These are phyloP conservation scores for Flabesymbios commensalis DNA, from an alignment of 2,888 invertebrate species.

Conservation along the genomic window DNA sequence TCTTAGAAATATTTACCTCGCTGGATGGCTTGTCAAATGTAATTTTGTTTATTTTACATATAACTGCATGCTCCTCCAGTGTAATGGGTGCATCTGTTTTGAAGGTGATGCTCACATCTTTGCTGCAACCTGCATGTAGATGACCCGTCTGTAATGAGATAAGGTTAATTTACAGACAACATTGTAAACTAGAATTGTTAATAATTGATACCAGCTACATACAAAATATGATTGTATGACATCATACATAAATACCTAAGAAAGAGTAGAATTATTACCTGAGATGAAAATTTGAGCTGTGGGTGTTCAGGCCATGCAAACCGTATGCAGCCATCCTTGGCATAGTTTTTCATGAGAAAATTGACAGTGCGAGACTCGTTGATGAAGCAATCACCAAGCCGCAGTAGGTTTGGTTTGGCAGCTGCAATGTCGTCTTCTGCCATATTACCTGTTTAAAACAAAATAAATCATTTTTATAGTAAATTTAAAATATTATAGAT, in stretches of 20 bases:
- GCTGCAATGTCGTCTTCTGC: no score
- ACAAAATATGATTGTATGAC: no score
- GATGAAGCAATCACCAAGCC: conserved; percentile 60
- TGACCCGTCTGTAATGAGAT: conserved; percentile 47
- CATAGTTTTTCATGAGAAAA: conserved; percentile 59
- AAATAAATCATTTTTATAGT: no score
- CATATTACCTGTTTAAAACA: no score
- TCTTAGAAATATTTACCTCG: conserved; percentile 37
- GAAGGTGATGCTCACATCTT: conserved; percentile 66
- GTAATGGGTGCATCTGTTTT: conserved; percentile 61
- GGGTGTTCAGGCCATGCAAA: conserved; percentile 56
- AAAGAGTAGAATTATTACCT: no score
- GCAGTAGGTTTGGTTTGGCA: conserved; percentile 57
- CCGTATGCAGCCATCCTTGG: conserved; percentile 49
- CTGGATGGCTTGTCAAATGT: conserved; percentile 51
- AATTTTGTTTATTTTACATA: conserved; percentile 55
- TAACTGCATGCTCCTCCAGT: conserved; percentile 45
- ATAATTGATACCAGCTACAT: no score
- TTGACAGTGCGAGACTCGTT: conserved; percentile 53
- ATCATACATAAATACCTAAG: no score
- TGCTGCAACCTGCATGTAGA: conserved; percentile 58
- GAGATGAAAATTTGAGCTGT: conserved; percentile 64
- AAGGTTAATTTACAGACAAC: background rate
- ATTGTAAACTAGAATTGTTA: background rate
- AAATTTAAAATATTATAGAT: no score